Evolutionary conservation across 2,113 vertebrate species (phyloP), one percentile per base, ranked within the genome.

Genomic region (Corythaixoides concolor): DNA sequence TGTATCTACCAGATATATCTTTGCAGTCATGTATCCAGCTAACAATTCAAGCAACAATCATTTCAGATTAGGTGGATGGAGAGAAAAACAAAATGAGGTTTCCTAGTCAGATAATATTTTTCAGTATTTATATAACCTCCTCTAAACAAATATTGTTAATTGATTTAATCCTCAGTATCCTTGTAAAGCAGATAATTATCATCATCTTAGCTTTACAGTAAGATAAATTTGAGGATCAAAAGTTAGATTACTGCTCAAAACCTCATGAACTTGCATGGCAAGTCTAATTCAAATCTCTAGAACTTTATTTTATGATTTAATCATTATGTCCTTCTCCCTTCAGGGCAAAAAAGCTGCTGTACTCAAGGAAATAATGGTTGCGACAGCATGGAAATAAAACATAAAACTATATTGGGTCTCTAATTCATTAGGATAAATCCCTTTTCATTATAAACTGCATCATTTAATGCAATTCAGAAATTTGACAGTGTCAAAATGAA

Each of bases 401-500:
- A 79, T n/a, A 79, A 59, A 93, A 85, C 5, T 59, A 27, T 59
- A 47, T 12, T 26, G 19, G 7, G 17, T 5, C 85, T 90, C n/a
- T 56, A 81, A 43, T 88, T 92, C 19, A 60, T 82, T 63, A 74
- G n/a, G 68, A 45, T 79, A 68, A 72, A 24, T 43, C 22, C 2
- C 11, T 83, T 91, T 85, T 85, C 66, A 37, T 78, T 72, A 72
- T 56, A 55, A 95, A 83, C 3, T 2, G 5, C 28, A 59, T 47
- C 8, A 47, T 41, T 93, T 92, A 90, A 88, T 92, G n/a, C n/a
- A 78, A 60, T 68, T 88, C 70, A 88, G 41, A 85, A 88, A 88
- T 68, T 11, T 45, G 26, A 37, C 35, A 41, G 11, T 26, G 12
- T 59, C 21, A 33, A 68, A 75, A 85, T 52, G 39, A 85, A 90